Percentiles rank a stretch among this genome's conserved stretches.
Conservation (phyloP, 1,140 invertebrate species). For the Aphelenchoides besseyi region DNA sequence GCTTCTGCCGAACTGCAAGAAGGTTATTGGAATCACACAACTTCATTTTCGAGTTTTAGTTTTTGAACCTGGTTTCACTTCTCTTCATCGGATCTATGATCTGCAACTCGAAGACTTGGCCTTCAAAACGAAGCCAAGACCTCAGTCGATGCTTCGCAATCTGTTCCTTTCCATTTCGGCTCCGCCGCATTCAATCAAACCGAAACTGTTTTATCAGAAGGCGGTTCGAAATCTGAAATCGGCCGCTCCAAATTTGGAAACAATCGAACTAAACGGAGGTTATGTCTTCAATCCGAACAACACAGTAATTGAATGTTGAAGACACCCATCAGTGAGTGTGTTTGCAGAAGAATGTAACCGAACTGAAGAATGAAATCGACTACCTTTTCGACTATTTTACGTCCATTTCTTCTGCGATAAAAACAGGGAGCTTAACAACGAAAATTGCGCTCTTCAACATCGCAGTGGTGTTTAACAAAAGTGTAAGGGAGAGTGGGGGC, state of each 20-base stretch:
- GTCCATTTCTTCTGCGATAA: not conserved
- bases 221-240: not conserved
- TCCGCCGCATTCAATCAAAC: not conserved
- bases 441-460: too few relatives aligned
- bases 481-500: too few relatives aligned
- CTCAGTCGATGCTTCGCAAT: not conserved
- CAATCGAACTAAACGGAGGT: not conserved
- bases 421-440: not conserved
- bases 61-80: constrained; percentile 2
- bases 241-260: constrained; percentile 1
- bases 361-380: constrained; percentile 6
- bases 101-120: not conserved
- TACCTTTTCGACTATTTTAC: not conserved
- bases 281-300: not conserved
- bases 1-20: too few relatives aligned
- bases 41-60: constrained; percentile 9
- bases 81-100: not conserved
- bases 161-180: not conserved
- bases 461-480: too few relatives aligned
- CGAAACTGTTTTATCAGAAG: not conserved
- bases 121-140: not conserved
- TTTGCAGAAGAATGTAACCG: not conserved
- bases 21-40: not conserved
- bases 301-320: not conserved
- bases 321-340: not conserved